Conservation (phyloP, 2,113 vertebrate species). For the Pristiophorus japonicus region DNA sequence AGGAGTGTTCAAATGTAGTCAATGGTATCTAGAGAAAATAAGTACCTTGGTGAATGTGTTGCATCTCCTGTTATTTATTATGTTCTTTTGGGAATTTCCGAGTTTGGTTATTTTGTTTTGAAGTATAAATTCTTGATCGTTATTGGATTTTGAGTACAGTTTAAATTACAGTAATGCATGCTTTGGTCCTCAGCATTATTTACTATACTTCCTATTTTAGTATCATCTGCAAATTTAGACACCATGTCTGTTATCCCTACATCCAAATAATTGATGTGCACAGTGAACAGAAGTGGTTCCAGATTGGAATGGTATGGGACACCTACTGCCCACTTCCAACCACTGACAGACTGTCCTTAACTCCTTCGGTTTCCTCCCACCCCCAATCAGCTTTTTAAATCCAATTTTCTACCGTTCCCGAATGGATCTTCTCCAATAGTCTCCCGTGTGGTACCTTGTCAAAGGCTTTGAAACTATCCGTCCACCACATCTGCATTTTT, state of each 20-base stretch:
- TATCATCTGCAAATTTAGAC: not conserved
- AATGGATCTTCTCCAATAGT: not conserved
- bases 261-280: too few species aligned
- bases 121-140: not conserved
- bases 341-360: not conserved
- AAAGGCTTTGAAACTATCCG: not conserved
- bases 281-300: not conserved
- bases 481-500: not conserved
- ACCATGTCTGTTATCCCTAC: too few species aligned
- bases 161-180: not conserved
- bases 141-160: not conserved
- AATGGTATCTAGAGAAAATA: not conserved
- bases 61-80: not conserved
- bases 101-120: not conserved
- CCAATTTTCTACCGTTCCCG: not conserved
- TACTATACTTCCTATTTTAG: too few species aligned
- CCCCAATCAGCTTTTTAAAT: not conserved
- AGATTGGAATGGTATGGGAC: not conserved
- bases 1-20: not conserved
- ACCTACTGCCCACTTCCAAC: not conserved
- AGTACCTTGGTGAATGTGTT: not conserved
- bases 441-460: not conserved
- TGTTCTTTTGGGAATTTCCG: not conserved
- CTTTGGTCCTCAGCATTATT: too few species aligned
- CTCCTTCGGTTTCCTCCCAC: not conserved